Percentiles rank a stretch among this genome's conserved stretches.
phyloP scores from a whole-genome alignment of 2,888 invertebrate species.

The Iphiclides podalirius region DNA sequence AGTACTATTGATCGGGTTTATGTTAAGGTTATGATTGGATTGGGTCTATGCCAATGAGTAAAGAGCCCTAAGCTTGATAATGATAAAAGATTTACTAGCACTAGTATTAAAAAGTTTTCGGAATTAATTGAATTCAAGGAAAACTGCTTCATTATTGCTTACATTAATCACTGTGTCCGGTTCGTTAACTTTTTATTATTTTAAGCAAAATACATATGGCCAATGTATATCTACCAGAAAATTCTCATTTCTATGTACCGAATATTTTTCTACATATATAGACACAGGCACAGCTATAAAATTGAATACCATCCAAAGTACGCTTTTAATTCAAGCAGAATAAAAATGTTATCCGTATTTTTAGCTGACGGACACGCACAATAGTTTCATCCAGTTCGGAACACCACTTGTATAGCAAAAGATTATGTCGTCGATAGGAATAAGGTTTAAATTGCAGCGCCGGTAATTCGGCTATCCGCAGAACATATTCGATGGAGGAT shows the following conservation, averaged over 20 bases:
- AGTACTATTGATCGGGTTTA: not conserved
- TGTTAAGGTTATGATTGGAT: no score
- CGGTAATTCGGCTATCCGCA: not conserved
- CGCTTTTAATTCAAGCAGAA: not conserved
- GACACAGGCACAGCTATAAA: no score
- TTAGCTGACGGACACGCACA: not conserved
- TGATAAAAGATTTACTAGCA: not conserved
- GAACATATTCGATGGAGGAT: slow-evolving; percentile 10
- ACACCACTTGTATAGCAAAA: not conserved
- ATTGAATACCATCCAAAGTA: not conserved
- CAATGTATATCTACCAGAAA: no score
- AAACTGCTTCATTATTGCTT: not conserved
- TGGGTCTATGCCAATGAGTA: not conserved
- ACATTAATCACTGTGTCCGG: no score
- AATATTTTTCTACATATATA: no score
- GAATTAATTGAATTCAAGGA: not conserved
- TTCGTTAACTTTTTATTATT: no score
- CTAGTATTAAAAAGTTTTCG: not conserved
- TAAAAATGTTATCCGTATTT: not conserved
- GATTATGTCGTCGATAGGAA: not conserved
- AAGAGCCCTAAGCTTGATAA: not conserved
- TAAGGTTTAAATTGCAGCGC: slow-evolving; percentile 1
- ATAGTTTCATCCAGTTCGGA: not conserved
- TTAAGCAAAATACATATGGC: no score
- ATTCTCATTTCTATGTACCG: no score